Evolutionary conservation across 2,888 invertebrate genomes (phyloP).

Genomic region (Tipula lateralis): DNA sequence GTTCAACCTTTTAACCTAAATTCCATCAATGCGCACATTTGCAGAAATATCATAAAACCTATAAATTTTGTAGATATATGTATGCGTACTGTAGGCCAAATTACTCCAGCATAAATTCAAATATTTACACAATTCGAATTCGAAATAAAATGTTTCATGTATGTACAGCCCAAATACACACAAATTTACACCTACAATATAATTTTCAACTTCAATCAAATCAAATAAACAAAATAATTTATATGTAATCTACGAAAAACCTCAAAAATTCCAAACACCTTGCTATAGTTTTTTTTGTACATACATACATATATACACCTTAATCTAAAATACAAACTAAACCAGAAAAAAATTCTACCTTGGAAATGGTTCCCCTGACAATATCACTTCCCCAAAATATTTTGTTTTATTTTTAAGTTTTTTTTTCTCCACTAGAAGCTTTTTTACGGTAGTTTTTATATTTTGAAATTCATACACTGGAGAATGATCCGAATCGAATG

Average conservation of each 20-base stretch:
- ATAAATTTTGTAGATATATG: background rate
- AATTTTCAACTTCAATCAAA: background rate
- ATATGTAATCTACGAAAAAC: background rate
- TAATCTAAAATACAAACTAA: background rate
- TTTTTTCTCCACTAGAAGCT: background rate
- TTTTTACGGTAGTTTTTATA: background rate
- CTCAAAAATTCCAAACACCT: background rate
- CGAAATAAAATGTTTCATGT: background rate
- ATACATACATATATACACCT: no score
- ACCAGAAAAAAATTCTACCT: background rate
- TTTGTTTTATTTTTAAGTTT: background rate
- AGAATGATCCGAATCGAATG: background rate
- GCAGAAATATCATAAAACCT: background rate
- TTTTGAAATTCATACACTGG: background rate
- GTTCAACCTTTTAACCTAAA: background rate
- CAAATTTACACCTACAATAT: background rate
- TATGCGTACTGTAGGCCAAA: background rate
- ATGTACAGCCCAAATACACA: background rate
- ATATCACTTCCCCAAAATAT: background rate
- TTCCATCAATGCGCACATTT: background rate
- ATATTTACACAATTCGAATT: background rate
- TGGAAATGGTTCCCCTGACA: background rate
- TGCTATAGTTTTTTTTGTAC: no score
- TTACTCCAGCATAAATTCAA: background rate
- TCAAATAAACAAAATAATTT: background rate